phyloP scores from a whole-genome alignment of 2,888 invertebrate genomes.

The Chymomyza caudatula region DNA sequence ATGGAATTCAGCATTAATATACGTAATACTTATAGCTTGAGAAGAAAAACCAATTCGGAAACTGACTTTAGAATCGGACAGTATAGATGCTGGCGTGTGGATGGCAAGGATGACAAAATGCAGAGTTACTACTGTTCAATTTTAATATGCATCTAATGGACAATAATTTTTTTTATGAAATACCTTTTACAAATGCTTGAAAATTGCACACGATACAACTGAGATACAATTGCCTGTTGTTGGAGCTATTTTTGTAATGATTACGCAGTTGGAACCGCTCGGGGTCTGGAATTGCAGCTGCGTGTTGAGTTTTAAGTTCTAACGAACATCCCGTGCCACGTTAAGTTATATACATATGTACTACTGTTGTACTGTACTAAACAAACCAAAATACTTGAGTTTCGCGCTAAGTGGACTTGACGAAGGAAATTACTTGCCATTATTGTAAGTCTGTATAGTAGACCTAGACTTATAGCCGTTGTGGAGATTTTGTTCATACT shows the following conservation, averaged over 20 bases:
- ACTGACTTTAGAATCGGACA: no score
- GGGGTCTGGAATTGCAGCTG: not conserved
- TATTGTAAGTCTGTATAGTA: slow-evolving; percentile 14
- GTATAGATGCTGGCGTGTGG: no score
- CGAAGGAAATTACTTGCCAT: slow-evolving; percentile 46
- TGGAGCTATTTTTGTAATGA: not conserved
- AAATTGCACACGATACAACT: not conserved
- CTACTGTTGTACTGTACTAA: not conserved
- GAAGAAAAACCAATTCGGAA: no score
- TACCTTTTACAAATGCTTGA: slow-evolving; percentile 20
- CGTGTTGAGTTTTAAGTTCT: not conserved
- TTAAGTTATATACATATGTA: not conserved
- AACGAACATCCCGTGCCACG: not conserved
- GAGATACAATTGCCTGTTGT: not conserved
- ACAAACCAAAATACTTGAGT: slow-evolving; percentile 9
- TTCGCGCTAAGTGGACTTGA: slow-evolving; percentile 30
- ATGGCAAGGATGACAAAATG: no score
- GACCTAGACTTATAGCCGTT: slow-evolving; percentile 7
- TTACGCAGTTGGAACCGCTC: not conserved
- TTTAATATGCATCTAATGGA: not conserved
- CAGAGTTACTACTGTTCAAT: no score
- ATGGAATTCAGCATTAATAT: no score
- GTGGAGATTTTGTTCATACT: slow-evolving; percentile 21
- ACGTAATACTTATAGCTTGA: no score
- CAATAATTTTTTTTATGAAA: slow-evolving; percentile 53